A percentile compares a stretch with the other conserved stretches of the same genome.
Evolutionary conservation across 2,113 vertebrate species (phyloP).

Genomic region (Potamarius usumacintae): DNA sequence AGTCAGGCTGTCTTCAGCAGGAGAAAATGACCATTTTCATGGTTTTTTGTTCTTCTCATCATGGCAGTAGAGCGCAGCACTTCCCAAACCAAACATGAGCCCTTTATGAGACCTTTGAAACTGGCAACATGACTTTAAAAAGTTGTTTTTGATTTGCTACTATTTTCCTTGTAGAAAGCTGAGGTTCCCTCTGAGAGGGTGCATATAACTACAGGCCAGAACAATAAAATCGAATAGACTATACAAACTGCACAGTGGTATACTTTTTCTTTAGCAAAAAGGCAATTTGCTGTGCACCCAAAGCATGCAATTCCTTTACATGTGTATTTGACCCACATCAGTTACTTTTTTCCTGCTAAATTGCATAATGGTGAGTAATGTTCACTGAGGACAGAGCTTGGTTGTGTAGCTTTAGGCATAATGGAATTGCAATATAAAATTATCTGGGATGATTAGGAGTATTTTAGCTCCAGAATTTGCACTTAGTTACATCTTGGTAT

Average conservation of each 20-base stretch:
- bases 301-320: constrained; percentile 32
- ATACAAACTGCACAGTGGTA: constrained; percentile 12
- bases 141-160: background rate
- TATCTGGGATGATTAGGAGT: constrained; percentile 11
- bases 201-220: constrained; percentile 18
- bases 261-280: constrained; percentile 17
- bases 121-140: background rate
- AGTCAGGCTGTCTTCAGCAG: background rate
- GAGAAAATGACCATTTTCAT: background rate
- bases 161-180: constrained; percentile 21
- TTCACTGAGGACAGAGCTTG: constrained; percentile 36
- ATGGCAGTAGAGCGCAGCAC: constrained; percentile 17
- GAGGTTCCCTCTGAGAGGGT: constrained; percentile 1
- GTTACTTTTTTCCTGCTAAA: constrained; percentile 40
- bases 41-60: background rate
- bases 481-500: background rate
- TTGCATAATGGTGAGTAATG: constrained; percentile 54
- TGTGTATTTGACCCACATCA: constrained; percentile 19
- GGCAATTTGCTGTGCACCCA: constrained; percentile 42
- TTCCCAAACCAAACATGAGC: constrained; percentile 40
- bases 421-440: constrained; percentile 42
- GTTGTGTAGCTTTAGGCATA: constrained; percentile 46
- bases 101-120: background rate
- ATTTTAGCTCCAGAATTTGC: background rate
- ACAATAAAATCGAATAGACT: constrained; percentile 38